Percentiles rank a stretch among this genome's conserved stretches.
Conservation (phyloP, 2,797 vertebrate genomes). For the Ptychadena robeensis region DNA sequence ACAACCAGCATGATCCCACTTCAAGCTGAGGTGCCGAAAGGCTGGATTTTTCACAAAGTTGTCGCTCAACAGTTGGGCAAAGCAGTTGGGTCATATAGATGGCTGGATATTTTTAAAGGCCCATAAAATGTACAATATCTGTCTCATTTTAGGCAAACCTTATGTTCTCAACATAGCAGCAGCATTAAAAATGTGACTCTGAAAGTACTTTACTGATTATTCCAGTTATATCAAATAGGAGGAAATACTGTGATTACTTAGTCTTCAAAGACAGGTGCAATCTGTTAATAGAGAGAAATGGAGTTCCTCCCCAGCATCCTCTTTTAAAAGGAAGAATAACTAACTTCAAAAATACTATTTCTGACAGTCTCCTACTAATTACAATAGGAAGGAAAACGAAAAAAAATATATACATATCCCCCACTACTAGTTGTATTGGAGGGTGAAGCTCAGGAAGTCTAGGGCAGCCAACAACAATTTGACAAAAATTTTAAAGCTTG, state of each 20-base stretch:
- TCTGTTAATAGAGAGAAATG: conserved; percentile 66
- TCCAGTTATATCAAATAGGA: background rate
- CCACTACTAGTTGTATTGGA: conserved; percentile 71
- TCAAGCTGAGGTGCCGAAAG: background rate
- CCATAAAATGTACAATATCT: background rate
- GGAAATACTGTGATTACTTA: background rate
- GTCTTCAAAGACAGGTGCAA: conserved; percentile 35
- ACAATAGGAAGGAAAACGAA: conserved; percentile 73
- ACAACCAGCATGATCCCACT: background rate
- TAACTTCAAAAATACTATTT: conserved; percentile 78
- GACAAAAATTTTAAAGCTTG: conserved; percentile 66
- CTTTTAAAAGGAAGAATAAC: conserved; percentile 75
- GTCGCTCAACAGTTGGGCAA: background rate
- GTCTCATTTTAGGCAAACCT: background rate
- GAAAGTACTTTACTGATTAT: background rate
- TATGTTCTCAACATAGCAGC: background rate
- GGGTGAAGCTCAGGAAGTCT: conserved; percentile 81
- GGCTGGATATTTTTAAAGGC: background rate
- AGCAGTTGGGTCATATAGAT: background rate
- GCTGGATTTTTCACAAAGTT: background rate
- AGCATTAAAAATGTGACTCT: background rate
- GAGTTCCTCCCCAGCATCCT: conserved; percentile 67
- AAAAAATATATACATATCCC: conserved; percentile 72
- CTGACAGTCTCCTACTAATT: conserved; percentile 70
- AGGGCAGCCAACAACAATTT: conserved; percentile 78